Evolutionary conservation across 2,888 invertebrate species (phyloP).

Genomic region (Acanthoscelides obtectus): DNA sequence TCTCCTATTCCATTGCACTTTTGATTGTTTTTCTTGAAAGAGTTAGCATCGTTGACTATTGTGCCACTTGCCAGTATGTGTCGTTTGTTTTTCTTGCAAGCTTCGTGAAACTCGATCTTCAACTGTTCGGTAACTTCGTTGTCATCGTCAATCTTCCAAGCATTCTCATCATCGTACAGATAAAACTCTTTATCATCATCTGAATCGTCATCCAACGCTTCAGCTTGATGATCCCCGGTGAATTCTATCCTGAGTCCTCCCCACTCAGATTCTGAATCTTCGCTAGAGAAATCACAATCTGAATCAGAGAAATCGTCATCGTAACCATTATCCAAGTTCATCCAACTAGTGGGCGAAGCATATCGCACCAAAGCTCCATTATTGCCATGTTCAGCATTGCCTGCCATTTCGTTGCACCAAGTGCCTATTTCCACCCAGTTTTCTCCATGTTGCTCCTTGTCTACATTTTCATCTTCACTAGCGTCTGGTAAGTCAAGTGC

Average conservation of each 20-base stretch:
- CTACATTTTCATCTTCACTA: constrained; percentile 36
- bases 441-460: constrained; percentile 35
- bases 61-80: constrained; percentile 41
- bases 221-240: constrained; percentile 79
- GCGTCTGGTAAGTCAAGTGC: constrained; percentile 21
- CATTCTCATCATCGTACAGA: constrained; percentile 35
- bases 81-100: constrained; percentile 42
- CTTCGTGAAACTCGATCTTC: constrained; percentile 47
- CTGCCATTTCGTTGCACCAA: constrained; percentile 89
- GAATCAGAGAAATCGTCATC: constrained; percentile 51
- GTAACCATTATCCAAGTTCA: constrained; percentile 27
- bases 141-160: constrained; percentile 40
- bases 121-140: constrained; percentile 46
- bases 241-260: constrained; percentile 74
- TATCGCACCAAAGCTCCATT: constrained; percentile 49
- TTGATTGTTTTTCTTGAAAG: constrained; percentile 28
- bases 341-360: constrained; percentile 53
- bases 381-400: constrained; percentile 47
- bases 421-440: constrained; percentile 81
- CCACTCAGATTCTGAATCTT: constrained; percentile 37
- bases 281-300: constrained; percentile 47
- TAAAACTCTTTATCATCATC: constrained; percentile 41
- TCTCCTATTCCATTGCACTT: constrained; percentile 15
- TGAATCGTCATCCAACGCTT: constrained; percentile 65
- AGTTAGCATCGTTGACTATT: constrained; percentile 32